phyloP scores from a whole-genome alignment of 2,888 invertebrate genomes.

The Callyntrura guangdongensis region DNA sequence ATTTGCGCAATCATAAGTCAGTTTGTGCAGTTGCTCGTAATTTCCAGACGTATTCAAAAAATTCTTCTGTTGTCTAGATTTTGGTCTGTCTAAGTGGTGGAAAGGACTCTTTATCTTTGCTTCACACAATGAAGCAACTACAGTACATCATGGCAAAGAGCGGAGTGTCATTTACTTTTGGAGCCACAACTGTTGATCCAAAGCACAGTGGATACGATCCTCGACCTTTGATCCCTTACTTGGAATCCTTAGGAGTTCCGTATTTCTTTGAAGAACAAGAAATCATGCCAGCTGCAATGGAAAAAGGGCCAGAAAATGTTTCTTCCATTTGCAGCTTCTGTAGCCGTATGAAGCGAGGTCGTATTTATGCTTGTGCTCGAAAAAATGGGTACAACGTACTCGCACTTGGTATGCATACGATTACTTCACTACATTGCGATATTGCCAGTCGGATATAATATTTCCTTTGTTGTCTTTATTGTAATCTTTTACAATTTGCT shows the following conservation, averaged over 20 bases:
- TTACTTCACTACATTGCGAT: background rate
- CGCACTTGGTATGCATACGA: constrained; percentile 88
- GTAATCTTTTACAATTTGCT: constrained; percentile 4
- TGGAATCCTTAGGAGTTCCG: constrained; percentile 90
- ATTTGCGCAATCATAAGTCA: no score
- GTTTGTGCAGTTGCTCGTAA: no score
- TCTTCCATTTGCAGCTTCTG: constrained; percentile 91
- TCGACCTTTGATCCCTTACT: constrained; percentile 90
- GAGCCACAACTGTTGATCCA: constrained; percentile 92
- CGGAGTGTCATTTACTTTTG: constrained; percentile 90
- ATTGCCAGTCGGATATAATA: background rate
- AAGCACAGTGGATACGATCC: constrained; percentile 89
- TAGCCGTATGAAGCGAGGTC: constrained; percentile 90
- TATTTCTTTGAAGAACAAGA: constrained; percentile 92
- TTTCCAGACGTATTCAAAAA: no score
- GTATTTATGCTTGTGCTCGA: constrained; percentile 91
- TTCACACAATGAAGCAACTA: constrained; percentile 94
- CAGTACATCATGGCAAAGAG: constrained; percentile 92
- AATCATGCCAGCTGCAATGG: constrained; percentile 85
- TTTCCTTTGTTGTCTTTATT: background rate
- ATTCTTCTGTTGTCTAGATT: constrained; percentile 87
- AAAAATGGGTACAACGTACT: constrained; percentile 93
- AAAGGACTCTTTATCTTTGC: constrained; percentile 93
- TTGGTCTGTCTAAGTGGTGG: constrained; percentile 95
- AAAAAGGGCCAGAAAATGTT: constrained; percentile 82